Percentiles rank a stretch among this genome's conserved stretches.
phyloP scores from a whole-genome alignment of 1,140 invertebrate species.

The Drosophila cardini region DNA sequence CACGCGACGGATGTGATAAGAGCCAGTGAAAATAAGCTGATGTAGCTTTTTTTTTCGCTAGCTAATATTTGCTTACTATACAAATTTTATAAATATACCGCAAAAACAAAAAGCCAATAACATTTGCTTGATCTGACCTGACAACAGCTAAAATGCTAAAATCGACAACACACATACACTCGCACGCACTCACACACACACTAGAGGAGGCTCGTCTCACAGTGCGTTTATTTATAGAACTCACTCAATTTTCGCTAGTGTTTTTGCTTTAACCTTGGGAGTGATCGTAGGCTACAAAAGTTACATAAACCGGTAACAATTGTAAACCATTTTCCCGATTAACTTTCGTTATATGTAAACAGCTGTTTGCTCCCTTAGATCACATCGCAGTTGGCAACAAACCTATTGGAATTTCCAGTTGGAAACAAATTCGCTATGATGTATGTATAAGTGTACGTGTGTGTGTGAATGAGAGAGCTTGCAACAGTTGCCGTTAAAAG shows the following conservation, averaged over 20 bases:
- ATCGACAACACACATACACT: slow-evolving; percentile 1
- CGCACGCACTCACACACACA: no score
- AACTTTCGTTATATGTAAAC: slow-evolving; percentile 5
- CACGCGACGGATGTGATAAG: slow-evolving; percentile 73
- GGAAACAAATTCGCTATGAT: slow-evolving; percentile 11
- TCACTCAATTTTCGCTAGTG: slow-evolving; percentile 12
- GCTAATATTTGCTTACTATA: not conserved
- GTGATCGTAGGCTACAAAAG: slow-evolving; percentile 4
- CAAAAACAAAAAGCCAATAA: slow-evolving; percentile 38
- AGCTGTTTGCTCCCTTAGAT: slow-evolving; percentile 26
- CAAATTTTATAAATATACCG: slow-evolving; percentile 45
- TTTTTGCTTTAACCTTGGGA: slow-evolving; percentile 29
- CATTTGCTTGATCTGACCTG: slow-evolving; percentile 51
- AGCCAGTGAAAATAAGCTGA: slow-evolving; percentile 43
- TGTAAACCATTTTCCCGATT: not conserved
- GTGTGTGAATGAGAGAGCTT: slow-evolving; percentile 19
- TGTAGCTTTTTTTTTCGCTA: slow-evolving; percentile 18
- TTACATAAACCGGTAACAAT: slow-evolving; percentile 4
- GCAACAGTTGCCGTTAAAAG: slow-evolving; percentile 21
- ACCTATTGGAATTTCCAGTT: slow-evolving; percentile 24
- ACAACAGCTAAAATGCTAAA: slow-evolving; percentile 57
- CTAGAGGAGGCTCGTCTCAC: slow-evolving; percentile 65
- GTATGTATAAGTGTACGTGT: not conserved
- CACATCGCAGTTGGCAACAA: slow-evolving; percentile 36
- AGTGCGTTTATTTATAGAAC: slow-evolving; percentile 42